Conservation (phyloP, 2,888 invertebrate genomes). For the Philhelius pedissequus region DNA sequence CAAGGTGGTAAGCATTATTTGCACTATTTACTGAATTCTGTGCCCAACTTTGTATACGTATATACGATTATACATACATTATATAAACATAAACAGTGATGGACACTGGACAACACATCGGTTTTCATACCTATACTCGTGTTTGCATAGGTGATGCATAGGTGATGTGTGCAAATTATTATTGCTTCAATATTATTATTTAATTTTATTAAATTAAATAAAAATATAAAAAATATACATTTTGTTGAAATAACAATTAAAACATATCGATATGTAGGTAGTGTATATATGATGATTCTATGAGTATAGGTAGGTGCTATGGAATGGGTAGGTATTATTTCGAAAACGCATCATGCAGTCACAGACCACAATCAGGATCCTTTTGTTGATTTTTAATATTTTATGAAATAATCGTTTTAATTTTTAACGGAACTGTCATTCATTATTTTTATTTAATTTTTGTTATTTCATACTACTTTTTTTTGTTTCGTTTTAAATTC, state of each 20-base stretch:
- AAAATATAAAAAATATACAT: conserved; percentile 12
- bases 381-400: conserved; percentile 53
- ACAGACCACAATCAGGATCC: conserved; percentile 3
- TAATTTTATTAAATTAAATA: conserved; percentile 35
- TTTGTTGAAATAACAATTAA: conserved; percentile 44
- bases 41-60: no score
- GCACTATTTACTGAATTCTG: no score
- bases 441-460: background rate
- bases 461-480: background rate
- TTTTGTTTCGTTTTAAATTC: background rate
- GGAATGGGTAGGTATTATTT: background rate
- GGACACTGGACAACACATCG: conserved; percentile 9
- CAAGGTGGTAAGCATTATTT: no score
- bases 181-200: conserved; percentile 25
- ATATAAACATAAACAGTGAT: no score
- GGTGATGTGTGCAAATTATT: conserved; percentile 11
- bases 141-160: background rate
- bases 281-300: background rate
- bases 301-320: no score
- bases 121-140: no score
- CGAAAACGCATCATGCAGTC: background rate
- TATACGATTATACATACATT: no score
- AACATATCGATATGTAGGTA: background rate
- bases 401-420: conserved; percentile 14
- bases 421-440: conserved; percentile 4